These are phyloP conservation scores for Cotesia vestalis DNA, from an alignment of 1,140 invertebrate genomes.

Conservation along the genomic window DNA sequence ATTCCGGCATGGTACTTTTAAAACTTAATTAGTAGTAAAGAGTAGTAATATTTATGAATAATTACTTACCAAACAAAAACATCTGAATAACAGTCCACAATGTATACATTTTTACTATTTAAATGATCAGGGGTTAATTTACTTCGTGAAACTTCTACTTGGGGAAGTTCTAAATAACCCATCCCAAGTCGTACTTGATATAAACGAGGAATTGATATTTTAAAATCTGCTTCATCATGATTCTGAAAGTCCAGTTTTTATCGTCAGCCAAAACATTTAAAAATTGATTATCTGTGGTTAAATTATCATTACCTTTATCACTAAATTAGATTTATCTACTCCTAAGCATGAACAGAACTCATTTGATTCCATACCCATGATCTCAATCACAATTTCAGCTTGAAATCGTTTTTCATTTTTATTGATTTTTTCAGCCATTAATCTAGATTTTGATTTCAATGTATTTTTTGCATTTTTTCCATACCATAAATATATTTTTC, in stretches of 20 bases:
- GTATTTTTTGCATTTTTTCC: conserved; percentile 94
- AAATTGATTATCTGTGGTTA: background rate
- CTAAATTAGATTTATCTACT: conserved; percentile 45
- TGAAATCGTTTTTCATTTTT: conserved; percentile 98
- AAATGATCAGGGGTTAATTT: conserved; percentile 80
- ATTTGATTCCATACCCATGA: conserved; percentile 80
- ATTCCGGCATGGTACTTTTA: too few species aligned
- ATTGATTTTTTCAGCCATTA: conserved; percentile 98
- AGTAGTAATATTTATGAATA: too few species aligned
- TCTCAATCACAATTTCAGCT: conserved; percentile 87
- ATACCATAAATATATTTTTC: conserved; percentile 91
- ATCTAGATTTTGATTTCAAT: conserved; percentile 90
- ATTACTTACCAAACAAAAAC: conserved; percentile 86
- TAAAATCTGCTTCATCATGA: conserved; percentile 83
- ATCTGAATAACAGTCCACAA: conserved; percentile 94
- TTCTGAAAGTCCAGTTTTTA: conserved; percentile 67
- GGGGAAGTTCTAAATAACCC: conserved; percentile 98
- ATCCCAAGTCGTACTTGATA: conserved; percentile 97
- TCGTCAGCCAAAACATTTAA: too few species aligned
- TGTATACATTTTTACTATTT: conserved; percentile 94
- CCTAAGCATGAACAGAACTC: conserved; percentile 86
- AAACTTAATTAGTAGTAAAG: too few species aligned
- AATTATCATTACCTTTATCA: conserved; percentile 2
- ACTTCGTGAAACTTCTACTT: conserved; percentile 86
- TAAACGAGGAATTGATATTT: conserved; percentile 79